Base-by-base conservation (phyloP, 2,113 vertebrate genomes). In the Dromaius novaehollandiae region DNA sequence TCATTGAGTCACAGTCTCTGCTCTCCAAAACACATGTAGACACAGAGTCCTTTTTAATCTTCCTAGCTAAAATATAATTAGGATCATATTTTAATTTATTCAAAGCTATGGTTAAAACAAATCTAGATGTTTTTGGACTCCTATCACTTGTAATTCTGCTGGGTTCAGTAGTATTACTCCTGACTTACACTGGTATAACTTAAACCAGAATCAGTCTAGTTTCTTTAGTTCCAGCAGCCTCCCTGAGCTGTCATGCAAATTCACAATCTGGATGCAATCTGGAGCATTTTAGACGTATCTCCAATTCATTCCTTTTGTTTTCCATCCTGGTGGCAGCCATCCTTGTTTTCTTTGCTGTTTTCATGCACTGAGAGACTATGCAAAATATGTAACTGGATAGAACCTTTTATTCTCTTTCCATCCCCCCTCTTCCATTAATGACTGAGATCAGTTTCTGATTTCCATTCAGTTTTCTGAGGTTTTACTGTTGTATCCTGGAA, bases 401-500 rank as follows among this genome's bases (percentile, higher is more conserved):
- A 75, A 81, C 44, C 75, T 88, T 86, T 89, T 56, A 74, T 83
- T 95, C 14, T 94, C 86, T 81, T 80, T 51, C 66, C 14, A 13
- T 68, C 0, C 0, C 12, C 8, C 69, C 75, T 51, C 56, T 77
- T 69, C 48, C 9, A 2, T 46, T 56, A 14, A 34, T 56, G 32
- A 74, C 82, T 94, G 50, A 85, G 73, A 63, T 64, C 61, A 28
- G 42, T 81, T 87, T 85, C 80, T 89, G 40, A 50, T 70, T 81
- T 69, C 88, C 68, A 1, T 78, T 78, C 83, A 82, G 69, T 91
- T 69, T 42, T 66, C 71, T 48, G 83, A 75, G 83, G 55, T 80
- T 97, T 97, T 70, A 48, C 64, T 96, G 80, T 88, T 97, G 92
- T 94, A 90, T 95, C 71, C 94, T 89, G 83, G 94, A 95, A 96